Evolutionary conservation across 2,888 invertebrate species (phyloP).

Genomic region (Hydriomena furcata): DNA sequence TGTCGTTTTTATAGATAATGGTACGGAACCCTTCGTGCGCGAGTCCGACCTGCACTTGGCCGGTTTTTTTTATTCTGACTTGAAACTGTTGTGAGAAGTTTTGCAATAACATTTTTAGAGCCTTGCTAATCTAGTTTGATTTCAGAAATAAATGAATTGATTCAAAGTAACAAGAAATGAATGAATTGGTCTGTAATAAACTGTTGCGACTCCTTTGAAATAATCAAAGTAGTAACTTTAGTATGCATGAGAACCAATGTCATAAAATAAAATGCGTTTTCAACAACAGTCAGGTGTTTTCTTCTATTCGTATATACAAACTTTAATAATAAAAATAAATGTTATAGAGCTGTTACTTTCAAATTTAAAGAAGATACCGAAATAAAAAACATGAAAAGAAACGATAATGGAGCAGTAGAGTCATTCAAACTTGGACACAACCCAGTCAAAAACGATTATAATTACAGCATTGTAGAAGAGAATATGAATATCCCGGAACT

Average conservation of each 20-base stretch:
- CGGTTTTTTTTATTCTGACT: too few relatives aligned
- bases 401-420: too few relatives aligned
- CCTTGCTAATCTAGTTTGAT: slow-evolving; percentile 42
- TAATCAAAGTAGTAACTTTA: neutral
- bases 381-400: too few relatives aligned
- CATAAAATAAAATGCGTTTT: neutral
- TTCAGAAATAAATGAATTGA: slow-evolving; percentile 21
- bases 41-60: too few relatives aligned
- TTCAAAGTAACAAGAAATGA: slow-evolving; percentile 4
- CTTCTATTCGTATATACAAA: neutral
- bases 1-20: too few relatives aligned
- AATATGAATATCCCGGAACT: slow-evolving; percentile 28
- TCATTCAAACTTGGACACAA: neutral
- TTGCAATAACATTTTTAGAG: slow-evolving; percentile 45
- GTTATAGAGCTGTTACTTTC: neutral
- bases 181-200: slow-evolving; percentile 10
- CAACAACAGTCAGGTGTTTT: neutral
- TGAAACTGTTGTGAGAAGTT: slow-evolving; percentile 56
- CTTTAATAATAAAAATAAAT: neutral
- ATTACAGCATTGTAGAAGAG: slow-evolving; percentile 24
- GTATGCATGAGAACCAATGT: slow-evolving; percentile 3
- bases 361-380: too few relatives aligned
- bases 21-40: too few relatives aligned
- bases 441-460: neutral
- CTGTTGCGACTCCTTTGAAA: neutral